These are phyloP conservation scores for Venusia cambrica DNA, from an alignment of 2,888 invertebrate species.

Conservation along the genomic window DNA sequence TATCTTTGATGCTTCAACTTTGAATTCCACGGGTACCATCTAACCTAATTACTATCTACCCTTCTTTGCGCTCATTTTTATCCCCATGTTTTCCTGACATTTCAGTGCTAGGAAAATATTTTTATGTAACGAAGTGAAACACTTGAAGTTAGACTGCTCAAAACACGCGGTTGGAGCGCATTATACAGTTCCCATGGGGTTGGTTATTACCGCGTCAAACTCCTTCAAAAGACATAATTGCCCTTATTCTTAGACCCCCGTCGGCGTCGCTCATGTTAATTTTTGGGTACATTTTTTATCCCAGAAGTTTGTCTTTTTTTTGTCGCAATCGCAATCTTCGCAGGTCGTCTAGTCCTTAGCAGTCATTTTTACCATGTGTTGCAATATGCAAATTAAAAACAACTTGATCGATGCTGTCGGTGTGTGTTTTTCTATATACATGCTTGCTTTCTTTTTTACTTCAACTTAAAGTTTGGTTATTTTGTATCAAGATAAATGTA, in stretches of 20 bases:
- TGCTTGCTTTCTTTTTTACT: too few species aligned
- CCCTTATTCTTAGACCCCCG: conserved; percentile 34
- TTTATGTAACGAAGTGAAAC: conserved; percentile 27
- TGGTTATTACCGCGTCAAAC: conserved; percentile 44
- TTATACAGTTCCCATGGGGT: conserved; percentile 48
- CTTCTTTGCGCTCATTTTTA: not conserved
- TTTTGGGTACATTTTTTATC: conserved; percentile 32
- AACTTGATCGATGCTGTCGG: too few species aligned
- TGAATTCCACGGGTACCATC: too few species aligned
- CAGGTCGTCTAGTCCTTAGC: conserved; percentile 31
- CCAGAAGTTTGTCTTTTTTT: conserved; percentile 22
- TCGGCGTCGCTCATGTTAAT: conserved; percentile 36
- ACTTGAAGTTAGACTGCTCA: conserved; percentile 35
- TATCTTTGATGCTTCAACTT: too few species aligned
- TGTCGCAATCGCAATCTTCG: conserved; percentile 27
- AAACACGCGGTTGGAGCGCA: conserved; percentile 33
- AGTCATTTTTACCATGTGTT: conserved; percentile 29
- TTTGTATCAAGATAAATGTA: too few species aligned
- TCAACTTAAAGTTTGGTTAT: too few species aligned
- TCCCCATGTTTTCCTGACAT: conserved; percentile 8
- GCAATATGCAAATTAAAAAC: conserved; percentile 18
- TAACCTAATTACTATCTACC: not conserved
- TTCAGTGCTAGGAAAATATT: conserved; percentile 19
- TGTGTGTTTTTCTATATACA: too few species aligned
- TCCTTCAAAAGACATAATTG: conserved; percentile 53